Base-by-base conservation (phyloP, 2,888 invertebrate genomes). In the Limnephilus marmoratus region DNA sequence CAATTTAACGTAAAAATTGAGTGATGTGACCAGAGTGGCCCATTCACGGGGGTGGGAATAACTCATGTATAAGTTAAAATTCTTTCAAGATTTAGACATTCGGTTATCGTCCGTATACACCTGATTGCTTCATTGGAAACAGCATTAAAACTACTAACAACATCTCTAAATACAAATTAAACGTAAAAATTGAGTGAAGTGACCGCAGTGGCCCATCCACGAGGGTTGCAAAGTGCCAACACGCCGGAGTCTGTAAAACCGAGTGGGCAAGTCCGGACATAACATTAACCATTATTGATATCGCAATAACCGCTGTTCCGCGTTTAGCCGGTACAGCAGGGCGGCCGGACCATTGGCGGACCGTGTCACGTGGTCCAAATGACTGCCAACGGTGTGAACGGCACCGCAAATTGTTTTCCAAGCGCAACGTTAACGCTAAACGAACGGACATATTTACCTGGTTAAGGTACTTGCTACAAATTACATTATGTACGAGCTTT, bases 341-440 rank as follows among this genome's bases (percentile, higher is more conserved):
- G 81, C 41, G 81, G 81, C 34, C 53, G 37, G 31, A 11, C 81
- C 68, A 85, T 91, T 91, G 90, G 68, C 31, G 68, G 81, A 87
- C 80, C 41, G 90, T 45, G 90, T 86, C 90, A 92, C 81, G 92
- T 90, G 86, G 90, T 80, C 85, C 53, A 91, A 93, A 93, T 90
- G 93, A 88, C 93, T 92, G 92, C 92, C 83, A 85, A 92, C 92
- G 87, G 53, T 93, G 92, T 90, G 81, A 87, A 90, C 83, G 81
- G 83, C n/a, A 81, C 93, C 93, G 90, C 93, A 93, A 92, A 92
- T 89, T 92, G 93, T 92, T 92, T 92, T 92, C 90, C 24, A 86
- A 86, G 45, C 85, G 82, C 12, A 34, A 18, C 68, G 86, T 24
- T 86, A 41, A 86, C 86, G 45, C 29, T 86, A 12, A 45, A 29